phyloP scores from a whole-genome alignment of 2,113 vertebrate species.

The Tautogolabrus adspersus region DNA sequence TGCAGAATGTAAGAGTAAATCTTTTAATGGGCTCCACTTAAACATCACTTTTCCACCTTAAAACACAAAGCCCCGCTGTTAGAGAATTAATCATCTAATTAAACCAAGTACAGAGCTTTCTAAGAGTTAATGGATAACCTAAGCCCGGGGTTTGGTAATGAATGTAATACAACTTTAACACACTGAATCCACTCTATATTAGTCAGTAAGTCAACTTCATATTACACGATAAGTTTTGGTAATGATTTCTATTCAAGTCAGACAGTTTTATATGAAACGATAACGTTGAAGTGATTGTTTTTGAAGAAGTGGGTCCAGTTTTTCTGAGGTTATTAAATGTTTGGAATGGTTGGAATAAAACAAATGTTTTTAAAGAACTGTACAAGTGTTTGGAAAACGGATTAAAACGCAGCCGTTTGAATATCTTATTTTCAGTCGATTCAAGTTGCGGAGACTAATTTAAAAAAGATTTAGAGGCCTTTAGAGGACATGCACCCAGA shows the following conservation, averaged over 20 bases:
- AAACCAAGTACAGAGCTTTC: conserved; percentile 10
- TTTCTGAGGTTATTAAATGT: background rate
- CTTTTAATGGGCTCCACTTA: conserved; percentile 4
- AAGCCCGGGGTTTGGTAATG: background rate
- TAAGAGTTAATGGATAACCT: conserved; percentile 6
- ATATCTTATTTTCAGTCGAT: no score
- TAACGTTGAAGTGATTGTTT: conserved; percentile 35
- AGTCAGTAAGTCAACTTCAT: conserved; percentile 19
- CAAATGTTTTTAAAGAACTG: conserved; percentile 29
- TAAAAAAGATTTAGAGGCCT: no score
- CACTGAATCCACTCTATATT: background rate
- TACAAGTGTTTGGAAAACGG: background rate
- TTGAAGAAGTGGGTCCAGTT: background rate
- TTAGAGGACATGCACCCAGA: no score
- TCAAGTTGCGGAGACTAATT: no score
- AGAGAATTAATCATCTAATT: conserved; percentile 39
- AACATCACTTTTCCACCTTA: background rate
- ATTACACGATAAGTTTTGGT: conserved; percentile 40
- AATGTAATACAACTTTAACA: conserved; percentile 7
- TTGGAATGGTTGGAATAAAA: conserved; percentile 29
- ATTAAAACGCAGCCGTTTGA: background rate
- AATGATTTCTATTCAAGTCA: conserved; percentile 36
- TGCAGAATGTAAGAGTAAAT: background rate
- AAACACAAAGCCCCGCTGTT: conserved; percentile 19
- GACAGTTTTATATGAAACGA: conserved; percentile 40